A percentile compares a stretch with the other conserved stretches of the same genome.
phyloP scores from a whole-genome alignment of 2,797 vertebrate genomes.

The Melanotaenia pygmaea region DNA sequence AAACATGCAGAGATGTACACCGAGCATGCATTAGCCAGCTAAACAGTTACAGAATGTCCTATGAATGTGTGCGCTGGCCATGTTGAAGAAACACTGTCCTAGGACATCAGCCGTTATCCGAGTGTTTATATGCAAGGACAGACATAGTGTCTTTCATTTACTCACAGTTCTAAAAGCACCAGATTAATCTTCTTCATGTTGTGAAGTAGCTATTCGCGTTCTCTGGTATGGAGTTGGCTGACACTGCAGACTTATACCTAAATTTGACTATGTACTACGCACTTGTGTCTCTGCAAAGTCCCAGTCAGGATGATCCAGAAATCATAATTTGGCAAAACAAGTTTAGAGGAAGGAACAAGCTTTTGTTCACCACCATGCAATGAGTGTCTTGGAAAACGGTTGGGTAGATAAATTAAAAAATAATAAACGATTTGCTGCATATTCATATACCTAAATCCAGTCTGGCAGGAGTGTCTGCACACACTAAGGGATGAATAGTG shows the following conservation, averaged over 20 bases:
- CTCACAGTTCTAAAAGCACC: background rate
- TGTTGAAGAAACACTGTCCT: background rate
- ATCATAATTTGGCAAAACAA: background rate
- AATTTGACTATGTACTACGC: background rate
- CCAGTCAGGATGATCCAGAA: background rate
- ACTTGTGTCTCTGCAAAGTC: background rate
- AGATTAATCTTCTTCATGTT: background rate
- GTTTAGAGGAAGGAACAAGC: background rate
- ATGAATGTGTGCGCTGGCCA: background rate
- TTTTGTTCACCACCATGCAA: background rate
- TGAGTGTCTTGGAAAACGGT: too few species aligned
- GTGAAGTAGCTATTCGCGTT: background rate
- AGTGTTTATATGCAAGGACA: background rate
- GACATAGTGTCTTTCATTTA: background rate
- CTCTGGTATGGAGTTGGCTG: background rate
- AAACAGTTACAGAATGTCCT: too few species aligned
- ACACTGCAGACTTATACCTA: background rate
- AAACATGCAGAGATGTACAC: constrained; percentile 38
- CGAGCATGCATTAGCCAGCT: too few species aligned
- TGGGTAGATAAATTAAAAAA: too few species aligned
- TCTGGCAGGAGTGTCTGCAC: constrained; percentile 1
- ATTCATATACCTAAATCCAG: background rate
- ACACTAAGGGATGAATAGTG: background rate
- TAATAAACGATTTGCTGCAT: background rate
- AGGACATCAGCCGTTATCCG: background rate